A percentile compares a stretch with the other conserved stretches of the same genome.
Conservation (phyloP, 1,140 invertebrate species). For the Brachionus sp. region DNA sequence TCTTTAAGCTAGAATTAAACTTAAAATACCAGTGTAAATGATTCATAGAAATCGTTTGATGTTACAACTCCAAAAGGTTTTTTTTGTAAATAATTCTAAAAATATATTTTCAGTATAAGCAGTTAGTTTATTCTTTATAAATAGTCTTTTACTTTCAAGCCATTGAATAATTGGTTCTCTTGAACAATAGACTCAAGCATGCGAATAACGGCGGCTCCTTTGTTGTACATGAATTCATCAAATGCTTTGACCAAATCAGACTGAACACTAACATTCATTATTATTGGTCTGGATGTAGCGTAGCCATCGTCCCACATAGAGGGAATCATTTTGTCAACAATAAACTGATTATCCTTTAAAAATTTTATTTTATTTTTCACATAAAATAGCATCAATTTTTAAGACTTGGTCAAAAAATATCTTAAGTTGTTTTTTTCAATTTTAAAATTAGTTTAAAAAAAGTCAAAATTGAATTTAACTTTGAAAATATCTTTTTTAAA, state of each 20-base stretch:
- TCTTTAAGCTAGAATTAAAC: not conserved
- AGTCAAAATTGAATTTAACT: too few species aligned
- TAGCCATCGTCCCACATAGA: slow-evolving; percentile 38
- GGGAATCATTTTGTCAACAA: not conserved
- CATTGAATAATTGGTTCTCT: not conserved
- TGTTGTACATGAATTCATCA: not conserved
- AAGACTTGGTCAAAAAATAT: too few species aligned
- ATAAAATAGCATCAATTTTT: too few species aligned
- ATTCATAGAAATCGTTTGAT: not conserved
- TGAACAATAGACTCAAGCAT: slow-evolving; percentile 23
- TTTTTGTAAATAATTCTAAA: slow-evolving; percentile 12
- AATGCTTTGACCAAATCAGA: not conserved
- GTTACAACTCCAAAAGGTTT: slow-evolving; percentile 8
- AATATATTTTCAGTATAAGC: not conserved
- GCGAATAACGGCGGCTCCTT: slow-evolving; percentile 31
- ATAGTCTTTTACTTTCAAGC: not conserved
- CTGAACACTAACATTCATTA: not conserved
- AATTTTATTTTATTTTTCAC: not conserved
- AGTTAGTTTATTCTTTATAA: not conserved
- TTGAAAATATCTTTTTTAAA: too few species aligned
- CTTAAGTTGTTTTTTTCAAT: too few species aligned
- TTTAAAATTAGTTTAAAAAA: too few species aligned
- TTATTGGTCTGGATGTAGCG: not conserved
- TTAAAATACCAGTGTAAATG: not conserved
- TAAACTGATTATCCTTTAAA: slow-evolving; percentile 38